Conservation (phyloP, 2,797 vertebrate genomes). For the Macrochelys suwanniensis region DNA sequence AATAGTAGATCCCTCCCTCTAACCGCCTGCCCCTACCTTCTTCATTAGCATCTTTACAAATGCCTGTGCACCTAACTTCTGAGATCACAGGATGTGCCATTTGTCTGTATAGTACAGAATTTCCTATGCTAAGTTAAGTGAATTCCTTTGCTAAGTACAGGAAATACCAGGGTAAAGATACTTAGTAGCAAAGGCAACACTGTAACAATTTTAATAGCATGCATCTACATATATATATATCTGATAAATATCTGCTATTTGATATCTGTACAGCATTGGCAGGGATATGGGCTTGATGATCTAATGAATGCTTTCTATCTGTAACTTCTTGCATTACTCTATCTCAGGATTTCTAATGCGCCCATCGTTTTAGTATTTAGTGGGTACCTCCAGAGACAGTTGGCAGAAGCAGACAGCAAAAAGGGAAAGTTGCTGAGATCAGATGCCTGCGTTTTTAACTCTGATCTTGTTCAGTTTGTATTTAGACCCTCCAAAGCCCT, state of each 20-base stretch:
- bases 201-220: neutral
- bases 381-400: neutral
- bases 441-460: conserved; percentile 47
- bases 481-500: conserved; percentile 53
- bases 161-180: neutral
- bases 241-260: neutral
- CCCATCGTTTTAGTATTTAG: fast-evolving
- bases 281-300: fast-evolving
- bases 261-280: no score
- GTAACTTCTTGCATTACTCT: neutral
- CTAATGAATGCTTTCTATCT: neutral
- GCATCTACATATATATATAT: fast-evolving
- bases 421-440: neutral
- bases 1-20: neutral
- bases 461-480: conserved; percentile 47
- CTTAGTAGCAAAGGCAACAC: fast-evolving
- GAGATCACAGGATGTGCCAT: fast-evolving
- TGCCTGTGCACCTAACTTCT: neutral
- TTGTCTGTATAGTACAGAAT: neutral
- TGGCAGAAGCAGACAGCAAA: neutral
- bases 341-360: neutral
- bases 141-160: neutral
- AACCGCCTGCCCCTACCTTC: neutral
- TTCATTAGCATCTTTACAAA: fast-evolving
- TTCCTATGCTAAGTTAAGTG: neutral